Conservation (phyloP, 2,113 vertebrate genomes). For the Chaetops frenatus region DNA sequence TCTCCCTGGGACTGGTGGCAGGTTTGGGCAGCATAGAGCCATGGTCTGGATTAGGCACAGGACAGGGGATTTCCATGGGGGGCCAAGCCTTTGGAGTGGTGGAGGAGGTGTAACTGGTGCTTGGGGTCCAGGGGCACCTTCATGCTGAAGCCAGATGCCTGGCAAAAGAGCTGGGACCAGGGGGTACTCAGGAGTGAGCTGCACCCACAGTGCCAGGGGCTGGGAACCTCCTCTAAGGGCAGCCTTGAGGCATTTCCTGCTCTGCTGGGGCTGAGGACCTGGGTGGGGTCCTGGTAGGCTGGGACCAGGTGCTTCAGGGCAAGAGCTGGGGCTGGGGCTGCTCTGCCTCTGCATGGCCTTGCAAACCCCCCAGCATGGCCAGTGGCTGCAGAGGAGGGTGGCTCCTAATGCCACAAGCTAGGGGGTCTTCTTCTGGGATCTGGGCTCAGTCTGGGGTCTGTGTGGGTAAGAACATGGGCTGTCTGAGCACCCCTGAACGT, state of each 20-base stretch:
- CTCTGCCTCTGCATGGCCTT: not conserved
- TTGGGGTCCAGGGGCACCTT: not conserved
- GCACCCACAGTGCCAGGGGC: rapidly evolving
- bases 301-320: not conserved
- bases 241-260: not conserved
- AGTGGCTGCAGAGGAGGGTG: not conserved
- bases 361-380: not conserved
- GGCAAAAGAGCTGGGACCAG: not conserved
- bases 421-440: not conserved
- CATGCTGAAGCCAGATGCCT: rapidly evolving
- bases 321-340: not conserved
- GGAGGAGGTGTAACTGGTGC: not conserved
- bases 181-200: not conserved
- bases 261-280: not conserved
- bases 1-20: not conserved
- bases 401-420: not conserved
- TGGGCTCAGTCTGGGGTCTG: not conserved
- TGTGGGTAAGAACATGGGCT: not conserved
- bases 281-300: rapidly evolving
- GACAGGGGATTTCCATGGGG: not conserved
- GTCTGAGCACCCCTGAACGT: not conserved
- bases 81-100: not conserved
- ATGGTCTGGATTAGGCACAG: not conserved
- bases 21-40: not conserved
- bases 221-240: not conserved